Evolutionary conservation across 2,797 vertebrate species (phyloP), one percentile per base, ranked within the genome.

Genomic region (Tokudaia tokunoshimensis): DNA sequence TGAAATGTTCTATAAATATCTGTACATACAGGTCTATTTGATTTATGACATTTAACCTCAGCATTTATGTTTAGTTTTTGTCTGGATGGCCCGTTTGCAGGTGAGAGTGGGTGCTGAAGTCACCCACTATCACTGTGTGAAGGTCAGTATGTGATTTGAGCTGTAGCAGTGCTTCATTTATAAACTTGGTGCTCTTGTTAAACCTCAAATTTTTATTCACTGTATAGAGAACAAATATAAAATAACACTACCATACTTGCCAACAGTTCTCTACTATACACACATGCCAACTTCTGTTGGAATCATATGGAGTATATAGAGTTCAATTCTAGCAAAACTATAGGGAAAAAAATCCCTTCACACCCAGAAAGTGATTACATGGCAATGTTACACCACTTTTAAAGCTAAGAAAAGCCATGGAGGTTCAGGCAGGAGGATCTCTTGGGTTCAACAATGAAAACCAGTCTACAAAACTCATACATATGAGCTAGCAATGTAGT

Each of bases 291-390:
- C 26, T 85, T 91, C 81, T 94, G 55, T 9, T 86, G 83, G n/a
- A 93, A 61, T 91, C 89, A 88, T 76, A 83, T 12, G 26, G 47
- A 65, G 13, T 47, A 70, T 85, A 29, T 9, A 91, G 67, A 92
- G 31, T 29, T 63, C 92, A 92, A 44, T 34, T 91, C 94, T 79
- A n/a, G 5, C 87, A 55, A 86, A 92, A 95, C 72, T 90, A 90
- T 0, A 85, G n/a, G 24, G 2, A 24, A 82, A 31, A 96, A 92
- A 59, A 89, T 29, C 34, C 78, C 50, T 31, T 86, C 29, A 84
- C 14, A 47, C 89, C 34, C 26, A 94, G 59, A 55, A 91, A 79
- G 91, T 92, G 89, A 95, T 65, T 90, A 78, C 26, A 94, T 76
- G 85, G 79, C 92, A 79, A 55, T 84, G 44, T 44, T 78, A 61